Percentiles rank a stretch among this genome's conserved stretches.
Conservation (phyloP, 2,888 invertebrate species). For the Hermodice carunculata region DNA sequence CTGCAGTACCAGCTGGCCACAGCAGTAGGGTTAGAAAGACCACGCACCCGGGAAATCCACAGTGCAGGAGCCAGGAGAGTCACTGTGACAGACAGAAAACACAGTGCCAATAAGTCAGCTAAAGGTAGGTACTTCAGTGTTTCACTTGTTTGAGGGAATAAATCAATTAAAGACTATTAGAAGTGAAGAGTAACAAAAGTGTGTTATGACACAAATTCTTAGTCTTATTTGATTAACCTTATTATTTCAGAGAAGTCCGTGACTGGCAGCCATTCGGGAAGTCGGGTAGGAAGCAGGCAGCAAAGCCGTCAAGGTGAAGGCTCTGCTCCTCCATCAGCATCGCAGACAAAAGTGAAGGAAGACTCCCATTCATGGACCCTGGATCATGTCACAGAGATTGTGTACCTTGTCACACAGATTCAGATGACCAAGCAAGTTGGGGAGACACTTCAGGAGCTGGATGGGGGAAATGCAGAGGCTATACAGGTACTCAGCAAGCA, state of each 20-base stretch:
- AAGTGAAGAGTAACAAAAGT: too few relatives aligned
- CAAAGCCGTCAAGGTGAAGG: background rate
- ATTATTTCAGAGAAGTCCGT: too few relatives aligned
- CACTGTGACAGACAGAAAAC: background rate
- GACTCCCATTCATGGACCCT: constrained; percentile 55
- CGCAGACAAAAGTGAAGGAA: background rate
- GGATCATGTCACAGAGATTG: constrained; percentile 64
- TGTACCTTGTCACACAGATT: constrained; percentile 61
- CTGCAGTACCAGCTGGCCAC: constrained; percentile 60
- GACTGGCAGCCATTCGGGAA: background rate
- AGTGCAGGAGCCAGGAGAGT: constrained; percentile 59
- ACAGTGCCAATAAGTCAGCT: background rate
- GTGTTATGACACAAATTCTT: too few relatives aligned
- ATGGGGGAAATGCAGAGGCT: constrained; percentile 53
- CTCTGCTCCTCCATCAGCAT: background rate
- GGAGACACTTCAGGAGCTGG: constrained; percentile 50
- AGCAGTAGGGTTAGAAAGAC: constrained; percentile 39
- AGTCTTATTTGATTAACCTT: too few relatives aligned
- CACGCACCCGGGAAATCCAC: constrained; percentile 36
- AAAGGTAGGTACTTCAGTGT: constrained; percentile 2
- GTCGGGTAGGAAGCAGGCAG: background rate
- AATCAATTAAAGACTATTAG: too few relatives aligned
- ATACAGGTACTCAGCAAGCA: too few relatives aligned
- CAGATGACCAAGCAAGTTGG: constrained; percentile 59
- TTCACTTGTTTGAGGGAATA: background rate